Evolutionary conservation across 2,797 vertebrate species (phyloP), one percentile per base, ranked within the genome.

Genomic region (Poecilia velifera): DNA sequence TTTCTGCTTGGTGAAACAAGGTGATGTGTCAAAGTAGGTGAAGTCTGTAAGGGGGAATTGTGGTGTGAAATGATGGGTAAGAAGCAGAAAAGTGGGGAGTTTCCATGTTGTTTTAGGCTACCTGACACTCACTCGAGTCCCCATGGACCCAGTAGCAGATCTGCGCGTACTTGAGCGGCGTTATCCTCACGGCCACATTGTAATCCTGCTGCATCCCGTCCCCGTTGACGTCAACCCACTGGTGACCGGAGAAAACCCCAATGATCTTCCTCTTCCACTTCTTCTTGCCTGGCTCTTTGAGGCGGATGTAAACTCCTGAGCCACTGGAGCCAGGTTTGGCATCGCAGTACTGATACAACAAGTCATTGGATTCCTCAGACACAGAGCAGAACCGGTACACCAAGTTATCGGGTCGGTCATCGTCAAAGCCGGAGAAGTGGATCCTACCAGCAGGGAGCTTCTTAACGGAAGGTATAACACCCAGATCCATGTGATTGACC

Each of bases 341-440:
- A 1, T 99, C 98, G 31, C 98, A 99, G 82, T 98, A 96, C 72
- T 99, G 98, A 87, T 99, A 99, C 86, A 99, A 94, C 75, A 99
- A 94, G 79, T 99, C 98, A 0, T 9, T 96, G 87, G 98, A 99
- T 89, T 99, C 98, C 5, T 98, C 97, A 0, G 98, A 97, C 78
- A 99, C 96, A 0, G 97, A 96, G 87, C 98, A 99, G 90, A 99
- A 99, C 0, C 98, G 96, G 81, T 99, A 99, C 76, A 99, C 98
- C 85, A 99, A 86, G 87, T 98, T 96, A 25, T 96, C 98, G 0
- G 96, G 95, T 14, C 97, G 91, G 87, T 99, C 98, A 0, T 96
- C 95, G 22, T 99, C 98, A 47, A 99, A 99, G 62, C 98, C 98
- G 0, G 98, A 99, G 93, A 99, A 99, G 91, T 99, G 98, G 92